Conservation (phyloP, 2,113 vertebrate species). For the Mastomys natalensis region DNA sequence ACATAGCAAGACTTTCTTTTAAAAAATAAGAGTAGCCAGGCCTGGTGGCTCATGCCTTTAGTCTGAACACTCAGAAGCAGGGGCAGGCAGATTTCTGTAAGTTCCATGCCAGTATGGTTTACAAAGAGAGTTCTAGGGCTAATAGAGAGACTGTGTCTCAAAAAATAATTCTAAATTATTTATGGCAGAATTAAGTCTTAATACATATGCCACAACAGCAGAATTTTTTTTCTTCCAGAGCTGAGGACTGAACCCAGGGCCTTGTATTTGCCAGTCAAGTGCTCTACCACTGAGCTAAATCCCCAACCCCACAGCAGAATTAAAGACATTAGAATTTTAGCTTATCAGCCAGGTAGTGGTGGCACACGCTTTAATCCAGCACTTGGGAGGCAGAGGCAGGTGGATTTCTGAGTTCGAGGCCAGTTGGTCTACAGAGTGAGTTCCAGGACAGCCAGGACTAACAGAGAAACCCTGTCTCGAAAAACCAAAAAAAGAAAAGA, state of each 20-base stretch:
- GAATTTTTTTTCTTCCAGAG: background rate
- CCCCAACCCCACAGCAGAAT: background rate
- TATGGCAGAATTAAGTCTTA: background rate
- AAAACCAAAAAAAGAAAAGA: too few species aligned
- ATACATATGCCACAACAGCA: background rate
- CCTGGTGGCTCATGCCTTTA: too few species aligned
- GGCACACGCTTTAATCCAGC: too few species aligned
- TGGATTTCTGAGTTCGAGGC: too few species aligned
- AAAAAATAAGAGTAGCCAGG: background rate
- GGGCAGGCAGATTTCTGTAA: background rate
- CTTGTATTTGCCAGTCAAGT: too few species aligned
- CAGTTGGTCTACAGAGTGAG: too few species aligned
- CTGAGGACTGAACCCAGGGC: too few species aligned
- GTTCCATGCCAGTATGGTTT: background rate
- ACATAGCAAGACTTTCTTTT: background rate
- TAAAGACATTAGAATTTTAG: constrained; percentile 32
- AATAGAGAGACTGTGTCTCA: background rate
- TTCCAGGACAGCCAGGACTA: too few species aligned
- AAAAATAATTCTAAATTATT: background rate
- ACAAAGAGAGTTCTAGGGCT: background rate
- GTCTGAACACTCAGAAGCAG: background rate
- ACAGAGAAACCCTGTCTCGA: too few species aligned
- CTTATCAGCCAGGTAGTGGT: too few species aligned
- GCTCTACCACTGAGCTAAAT: too few species aligned
- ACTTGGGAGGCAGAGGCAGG: too few species aligned